phyloP scores from a whole-genome alignment of 2,888 invertebrate species.

The Ectemnius cavifrons region DNA sequence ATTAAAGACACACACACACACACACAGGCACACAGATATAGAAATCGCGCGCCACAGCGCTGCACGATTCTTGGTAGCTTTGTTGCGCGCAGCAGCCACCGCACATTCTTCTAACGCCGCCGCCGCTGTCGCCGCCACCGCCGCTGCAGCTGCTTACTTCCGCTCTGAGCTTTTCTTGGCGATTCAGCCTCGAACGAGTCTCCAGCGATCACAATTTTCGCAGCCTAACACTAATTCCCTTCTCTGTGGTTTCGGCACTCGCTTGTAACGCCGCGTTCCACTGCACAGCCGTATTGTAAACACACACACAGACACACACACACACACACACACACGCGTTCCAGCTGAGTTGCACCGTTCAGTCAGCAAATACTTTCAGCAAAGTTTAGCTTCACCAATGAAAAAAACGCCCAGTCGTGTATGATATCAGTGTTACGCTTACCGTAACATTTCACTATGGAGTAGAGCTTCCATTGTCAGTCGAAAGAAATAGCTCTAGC shows the following conservation, averaged over 20 bases:
- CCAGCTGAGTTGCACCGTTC: not conserved
- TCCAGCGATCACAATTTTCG: slow-evolving; percentile 32
- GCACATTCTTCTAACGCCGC: slow-evolving; percentile 22
- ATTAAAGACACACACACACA: slow-evolving; percentile 49
- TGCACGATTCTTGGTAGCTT: slow-evolving; percentile 57
- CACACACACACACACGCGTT: slow-evolving; percentile 27
- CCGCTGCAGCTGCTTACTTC: slow-evolving; percentile 20
- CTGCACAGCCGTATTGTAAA: slow-evolving; percentile 49
- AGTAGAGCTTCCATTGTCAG: no score
- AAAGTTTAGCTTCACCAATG: no score
- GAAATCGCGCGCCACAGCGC: slow-evolving; percentile 49
- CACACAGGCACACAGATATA: slow-evolving; percentile 51
- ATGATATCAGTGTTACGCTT: no score
- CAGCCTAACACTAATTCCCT: not conserved
- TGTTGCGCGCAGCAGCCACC: slow-evolving; percentile 31
- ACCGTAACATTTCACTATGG: no score
- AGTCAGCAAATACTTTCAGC: no score
- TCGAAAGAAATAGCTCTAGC: no score
- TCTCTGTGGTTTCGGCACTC: slow-evolving; percentile 37
- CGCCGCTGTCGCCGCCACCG: slow-evolving; percentile 17
- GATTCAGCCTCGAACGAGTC: slow-evolving; percentile 3
- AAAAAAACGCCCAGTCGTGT: no score
- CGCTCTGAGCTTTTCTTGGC: slow-evolving; percentile 14
- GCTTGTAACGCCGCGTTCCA: slow-evolving; percentile 41
- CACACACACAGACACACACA: slow-evolving; percentile 46